Evolutionary conservation across 1,140 invertebrate genomes (phyloP).

Genomic region (Heliconius hewitsoni): DNA sequence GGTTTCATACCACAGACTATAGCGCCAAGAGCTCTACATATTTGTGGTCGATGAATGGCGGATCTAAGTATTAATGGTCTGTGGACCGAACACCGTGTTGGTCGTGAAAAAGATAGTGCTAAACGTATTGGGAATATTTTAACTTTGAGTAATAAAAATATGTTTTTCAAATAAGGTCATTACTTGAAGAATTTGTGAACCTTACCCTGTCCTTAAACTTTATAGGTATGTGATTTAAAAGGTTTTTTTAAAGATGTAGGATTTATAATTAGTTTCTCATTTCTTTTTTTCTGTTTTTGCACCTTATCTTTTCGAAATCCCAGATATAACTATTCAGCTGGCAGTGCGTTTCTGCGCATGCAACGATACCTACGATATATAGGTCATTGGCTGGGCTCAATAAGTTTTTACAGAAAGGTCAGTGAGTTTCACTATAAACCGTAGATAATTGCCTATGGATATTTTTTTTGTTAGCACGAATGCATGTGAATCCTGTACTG

Average conservation of each 20-base stretch:
- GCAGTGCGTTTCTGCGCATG: constrained; percentile 66
- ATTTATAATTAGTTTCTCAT: constrained; percentile 68
- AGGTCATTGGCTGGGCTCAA: constrained; percentile 50
- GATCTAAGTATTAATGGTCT: constrained; percentile 18
- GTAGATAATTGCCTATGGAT: constrained; percentile 50
- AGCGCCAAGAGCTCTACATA: constrained; percentile 2
- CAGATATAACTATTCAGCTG: constrained; percentile 56
- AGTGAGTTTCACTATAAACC: constrained; percentile 59
- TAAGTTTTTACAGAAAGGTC: constrained; percentile 53
- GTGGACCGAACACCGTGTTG: constrained; percentile 53
- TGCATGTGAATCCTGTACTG: constrained; percentile 65
- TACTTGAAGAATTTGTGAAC: constrained; percentile 51
- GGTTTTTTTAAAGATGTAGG: constrained; percentile 44
- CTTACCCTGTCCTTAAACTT: constrained; percentile 39
- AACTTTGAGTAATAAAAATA: constrained; percentile 51
- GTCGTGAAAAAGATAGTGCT: constrained; percentile 48
- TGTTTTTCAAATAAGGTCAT: constrained; percentile 51
- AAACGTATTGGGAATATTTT: constrained; percentile 53
- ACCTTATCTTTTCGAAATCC: constrained; percentile 63
- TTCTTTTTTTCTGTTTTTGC: constrained; percentile 70
- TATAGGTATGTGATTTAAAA: constrained; percentile 31
- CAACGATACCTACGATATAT: constrained; percentile 52
- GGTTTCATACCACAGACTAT: constrained; percentile 18
- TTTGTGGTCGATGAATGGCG: constrained; percentile 67
- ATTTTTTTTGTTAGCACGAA: constrained; percentile 59